phyloP scores from a whole-genome alignment of 2,888 invertebrate genomes.

The Colostygia pectinataria region DNA sequence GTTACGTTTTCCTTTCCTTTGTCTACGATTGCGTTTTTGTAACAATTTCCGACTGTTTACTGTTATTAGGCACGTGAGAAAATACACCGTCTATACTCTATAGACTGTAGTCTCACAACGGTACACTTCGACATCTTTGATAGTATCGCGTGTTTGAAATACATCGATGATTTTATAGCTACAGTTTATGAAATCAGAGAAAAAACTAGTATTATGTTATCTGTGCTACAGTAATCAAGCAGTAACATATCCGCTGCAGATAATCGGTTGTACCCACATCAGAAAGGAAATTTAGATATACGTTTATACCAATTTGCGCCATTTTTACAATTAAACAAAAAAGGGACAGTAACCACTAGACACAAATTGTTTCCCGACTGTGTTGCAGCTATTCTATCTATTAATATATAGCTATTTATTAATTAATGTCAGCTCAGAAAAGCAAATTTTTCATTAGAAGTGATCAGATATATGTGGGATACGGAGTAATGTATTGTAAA shows the following conservation, averaged over 20 bases:
- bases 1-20: slow-evolving; percentile 73
- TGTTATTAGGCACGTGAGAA: slow-evolving; percentile 80
- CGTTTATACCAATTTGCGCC: neutral
- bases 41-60: slow-evolving; percentile 72
- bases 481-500: slow-evolving; percentile 20
- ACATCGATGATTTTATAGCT: slow-evolving; percentile 41
- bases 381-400: no score
- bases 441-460: neutral
- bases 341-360: no score
- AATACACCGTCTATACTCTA: slow-evolving; percentile 38
- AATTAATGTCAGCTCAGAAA: neutral
- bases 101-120: slow-evolving; percentile 45
- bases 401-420: no score
- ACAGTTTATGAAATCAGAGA: no score
- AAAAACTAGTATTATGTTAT: no score
- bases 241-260: no score
- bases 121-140: slow-evolving; percentile 57
- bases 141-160: slow-evolving; percentile 50
- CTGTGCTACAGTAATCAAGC: no score
- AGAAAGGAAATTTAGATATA: no score
- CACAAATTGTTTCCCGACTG: no score
- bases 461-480: no score
- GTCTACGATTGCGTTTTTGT: slow-evolving; percentile 75
- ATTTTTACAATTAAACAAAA: no score
- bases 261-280: no score